These are phyloP conservation scores for Eubucco bourcierii DNA, from an alignment of 2,113 vertebrate genomes.

Conservation along the genomic window DNA sequence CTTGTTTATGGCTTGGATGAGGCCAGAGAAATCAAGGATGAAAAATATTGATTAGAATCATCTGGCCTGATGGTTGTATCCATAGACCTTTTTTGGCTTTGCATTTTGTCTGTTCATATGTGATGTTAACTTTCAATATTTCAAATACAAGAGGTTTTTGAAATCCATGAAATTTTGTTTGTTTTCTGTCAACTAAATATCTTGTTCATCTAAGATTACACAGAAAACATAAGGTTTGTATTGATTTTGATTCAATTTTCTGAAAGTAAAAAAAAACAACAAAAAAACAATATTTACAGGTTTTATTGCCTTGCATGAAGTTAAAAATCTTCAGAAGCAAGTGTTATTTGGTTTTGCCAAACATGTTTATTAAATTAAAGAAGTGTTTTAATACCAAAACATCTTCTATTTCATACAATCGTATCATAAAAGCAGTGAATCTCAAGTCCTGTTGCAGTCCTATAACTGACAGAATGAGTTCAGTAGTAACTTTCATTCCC, in stretches of 20 bases:
- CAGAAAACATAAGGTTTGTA: neutral
- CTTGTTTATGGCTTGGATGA: neutral
- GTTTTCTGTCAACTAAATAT: neutral
- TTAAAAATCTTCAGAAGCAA: neutral
- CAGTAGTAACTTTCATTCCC: neutral
- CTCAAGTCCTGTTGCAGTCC: neutral
- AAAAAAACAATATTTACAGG: neutral
- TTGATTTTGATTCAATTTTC: neutral
- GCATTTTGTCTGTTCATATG: neutral
- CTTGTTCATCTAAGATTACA: neutral
- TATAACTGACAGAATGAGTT: constrained; percentile 20
- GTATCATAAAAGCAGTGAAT: neutral
- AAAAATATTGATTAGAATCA: neutral
- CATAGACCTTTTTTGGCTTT: neutral
- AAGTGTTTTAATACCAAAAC: neutral
- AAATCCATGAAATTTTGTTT: neutral
- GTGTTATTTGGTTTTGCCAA: neutral
- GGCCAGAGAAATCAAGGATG: neutral
- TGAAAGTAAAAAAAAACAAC: neutral
- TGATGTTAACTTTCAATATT: neutral
- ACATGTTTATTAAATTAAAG: neutral
- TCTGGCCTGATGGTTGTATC: fast-evolving
- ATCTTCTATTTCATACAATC: neutral
- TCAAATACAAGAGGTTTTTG: neutral
- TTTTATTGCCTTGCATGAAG: neutral